Evolutionary conservation across 2,888 invertebrate genomes (phyloP).

Genomic region (Subacronicta megacephala): DNA sequence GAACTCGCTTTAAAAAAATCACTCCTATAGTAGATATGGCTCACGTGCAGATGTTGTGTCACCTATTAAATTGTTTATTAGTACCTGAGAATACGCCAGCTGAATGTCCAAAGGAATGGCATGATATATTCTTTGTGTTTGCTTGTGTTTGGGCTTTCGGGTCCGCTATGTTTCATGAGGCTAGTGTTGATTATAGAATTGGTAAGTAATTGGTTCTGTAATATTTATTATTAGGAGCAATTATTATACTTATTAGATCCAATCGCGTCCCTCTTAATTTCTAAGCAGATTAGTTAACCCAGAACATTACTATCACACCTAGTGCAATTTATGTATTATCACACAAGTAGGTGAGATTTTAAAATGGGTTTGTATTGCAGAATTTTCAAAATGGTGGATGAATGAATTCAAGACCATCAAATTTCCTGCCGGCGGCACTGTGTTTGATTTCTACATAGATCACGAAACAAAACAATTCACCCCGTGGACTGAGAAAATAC

Average conservation of each 20-base stretch:
- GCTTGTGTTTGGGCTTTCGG: slow-evolving; percentile 99
- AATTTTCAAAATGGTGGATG: slow-evolving; percentile 99
- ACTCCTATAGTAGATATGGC: slow-evolving; percentile 98
- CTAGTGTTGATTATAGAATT: slow-evolving; percentile 92
- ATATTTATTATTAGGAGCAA: no score
- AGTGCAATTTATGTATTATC: no score
- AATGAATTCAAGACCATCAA: slow-evolving; percentile 98
- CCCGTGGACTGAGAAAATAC: slow-evolving; percentile 96
- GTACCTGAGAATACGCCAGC: slow-evolving; percentile 95
- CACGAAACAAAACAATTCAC: slow-evolving; percentile 96
- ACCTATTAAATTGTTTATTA: slow-evolving; percentile 95
- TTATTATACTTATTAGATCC: no score
- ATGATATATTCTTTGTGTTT: slow-evolving; percentile 98
- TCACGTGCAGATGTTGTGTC: slow-evolving; percentile 97
- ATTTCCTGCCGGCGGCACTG: slow-evolving; percentile 97
- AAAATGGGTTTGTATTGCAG: slow-evolving; percentile 79
- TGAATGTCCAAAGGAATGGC: slow-evolving; percentile 98
- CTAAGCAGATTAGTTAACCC: no score
- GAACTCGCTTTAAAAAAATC: slow-evolving; percentile 97
- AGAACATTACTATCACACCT: no score
- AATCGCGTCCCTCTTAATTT: no score
- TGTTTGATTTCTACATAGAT: slow-evolving; percentile 98
- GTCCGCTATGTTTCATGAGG: slow-evolving; percentile 99
- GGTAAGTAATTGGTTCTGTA: slow-evolving; percentile 70
- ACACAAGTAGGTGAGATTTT: no score